Conservation (phyloP, 2,113 vertebrate genomes). For the Gila orcuttii region DNA sequence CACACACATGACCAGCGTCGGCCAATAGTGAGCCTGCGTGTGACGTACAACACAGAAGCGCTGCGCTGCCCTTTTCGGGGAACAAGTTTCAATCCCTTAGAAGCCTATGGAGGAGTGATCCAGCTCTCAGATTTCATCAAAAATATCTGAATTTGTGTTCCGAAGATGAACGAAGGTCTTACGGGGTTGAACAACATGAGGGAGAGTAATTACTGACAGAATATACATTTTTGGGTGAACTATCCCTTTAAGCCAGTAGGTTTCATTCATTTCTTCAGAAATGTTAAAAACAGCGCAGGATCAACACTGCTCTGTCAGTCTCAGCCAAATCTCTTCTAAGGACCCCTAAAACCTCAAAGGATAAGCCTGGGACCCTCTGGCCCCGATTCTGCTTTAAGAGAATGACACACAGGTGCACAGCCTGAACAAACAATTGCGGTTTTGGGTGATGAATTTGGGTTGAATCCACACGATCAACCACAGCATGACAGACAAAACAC, state of each 20-base stretch:
- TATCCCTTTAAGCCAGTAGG: background rate
- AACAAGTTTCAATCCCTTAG: too few species aligned
- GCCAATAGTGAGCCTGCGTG: too few species aligned
- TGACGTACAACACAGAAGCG: too few species aligned
- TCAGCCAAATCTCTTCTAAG: conserved; percentile 24
- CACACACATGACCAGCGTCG: too few species aligned
- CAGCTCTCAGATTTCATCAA: too few species aligned
- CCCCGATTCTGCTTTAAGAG: conserved; percentile 9
- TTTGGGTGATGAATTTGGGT: background rate
- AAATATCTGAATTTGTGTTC: too few species aligned
- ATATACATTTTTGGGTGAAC: too few species aligned
- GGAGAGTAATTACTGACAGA: too few species aligned
- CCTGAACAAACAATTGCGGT: background rate
- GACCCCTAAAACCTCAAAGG: background rate
- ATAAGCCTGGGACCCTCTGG: conserved; percentile 5
- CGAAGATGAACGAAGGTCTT: too few species aligned
- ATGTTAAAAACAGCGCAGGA: background rate
- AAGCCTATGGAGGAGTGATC: too few species aligned
- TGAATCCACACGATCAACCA: background rate
- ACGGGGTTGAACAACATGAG: too few species aligned
- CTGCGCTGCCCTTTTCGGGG: too few species aligned
- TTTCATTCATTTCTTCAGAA: background rate
- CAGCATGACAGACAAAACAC: background rate
- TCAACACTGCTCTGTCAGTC: conserved; percentile 17
- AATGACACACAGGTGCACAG: background rate